A percentile compares a stretch with the other conserved stretches of the same genome.
phyloP scores from a whole-genome alignment of 1,140 invertebrate genomes.

The Cotesia chilonis region DNA sequence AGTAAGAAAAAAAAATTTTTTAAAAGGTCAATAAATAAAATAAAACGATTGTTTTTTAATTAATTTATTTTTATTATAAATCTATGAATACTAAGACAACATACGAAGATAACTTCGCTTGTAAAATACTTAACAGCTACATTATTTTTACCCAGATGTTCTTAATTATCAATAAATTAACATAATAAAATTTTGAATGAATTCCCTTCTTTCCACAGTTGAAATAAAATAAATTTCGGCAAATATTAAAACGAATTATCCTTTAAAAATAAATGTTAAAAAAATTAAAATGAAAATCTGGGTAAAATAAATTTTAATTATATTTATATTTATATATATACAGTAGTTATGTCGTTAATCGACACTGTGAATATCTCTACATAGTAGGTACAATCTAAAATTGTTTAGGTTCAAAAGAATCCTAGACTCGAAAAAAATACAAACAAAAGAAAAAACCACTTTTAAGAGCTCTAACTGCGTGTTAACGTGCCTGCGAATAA shows the following conservation, averaged over 20 bases:
- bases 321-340: conserved; percentile 6
- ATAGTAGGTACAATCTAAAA: conserved; percentile 20
- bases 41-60: conserved; percentile 44
- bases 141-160: conserved; percentile 48
- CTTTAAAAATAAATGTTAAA: conserved; percentile 12
- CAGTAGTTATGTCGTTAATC: conserved; percentile 13
- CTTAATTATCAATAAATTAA: not conserved
- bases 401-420: conserved; percentile 33
- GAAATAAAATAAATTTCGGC: no score
- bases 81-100: conserved; percentile 66
- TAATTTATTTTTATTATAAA: conserved; percentile 64
- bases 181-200: no score
- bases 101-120: conserved; percentile 54
- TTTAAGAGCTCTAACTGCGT: conserved; percentile 28
- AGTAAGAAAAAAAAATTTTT: not conserved
- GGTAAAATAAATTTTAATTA: not conserved
- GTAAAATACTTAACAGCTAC: conserved; percentile 52
- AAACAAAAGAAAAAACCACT: conserved; percentile 9
- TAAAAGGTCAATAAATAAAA: not conserved
- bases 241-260: no score
- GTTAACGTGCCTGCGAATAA: conserved; percentile 42
- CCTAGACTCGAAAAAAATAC: conserved; percentile 23
- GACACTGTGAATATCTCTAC: conserved; percentile 11
- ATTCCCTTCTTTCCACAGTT: no score
- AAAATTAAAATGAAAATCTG: conserved; percentile 33